Evolutionary conservation across 2,113 vertebrate genomes (phyloP).

Genomic region (Elanus axillaris): DNA sequence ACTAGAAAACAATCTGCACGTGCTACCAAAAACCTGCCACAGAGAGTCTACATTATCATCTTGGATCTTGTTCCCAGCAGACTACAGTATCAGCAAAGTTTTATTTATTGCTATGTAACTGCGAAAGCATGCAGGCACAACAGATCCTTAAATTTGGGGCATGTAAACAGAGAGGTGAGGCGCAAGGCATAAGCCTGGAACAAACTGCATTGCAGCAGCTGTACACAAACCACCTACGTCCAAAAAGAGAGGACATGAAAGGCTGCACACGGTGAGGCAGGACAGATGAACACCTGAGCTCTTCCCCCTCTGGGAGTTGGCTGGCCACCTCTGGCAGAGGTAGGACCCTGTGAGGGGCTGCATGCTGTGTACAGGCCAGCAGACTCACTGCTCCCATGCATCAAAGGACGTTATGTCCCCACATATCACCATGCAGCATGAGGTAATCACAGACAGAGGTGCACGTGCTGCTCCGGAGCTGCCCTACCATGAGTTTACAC

Average conservation of each 20-base stretch:
- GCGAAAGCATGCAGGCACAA: neutral
- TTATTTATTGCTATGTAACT: neutral
- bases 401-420: neutral
- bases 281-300: neutral
- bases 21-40: neutral
- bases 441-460: neutral
- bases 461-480: neutral
- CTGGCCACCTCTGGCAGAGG: neutral
- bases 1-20: neutral
- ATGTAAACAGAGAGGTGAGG: neutral
- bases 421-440: neutral
- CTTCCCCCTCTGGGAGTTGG: no score
- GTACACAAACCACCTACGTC: neutral
- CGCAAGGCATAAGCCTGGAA: neutral
- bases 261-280: neutral
- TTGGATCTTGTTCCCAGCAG: neutral
- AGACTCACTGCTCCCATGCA: rapidly evolving
- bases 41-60: neutral
- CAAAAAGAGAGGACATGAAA: neutral
- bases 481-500: neutral
- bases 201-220: neutral
- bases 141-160: neutral
- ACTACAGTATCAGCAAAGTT: neutral
- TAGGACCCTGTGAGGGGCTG: neutral
- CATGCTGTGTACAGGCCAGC: neutral